phyloP scores from a whole-genome alignment of 2,797 vertebrate species.

The Poecile montanus region DNA sequence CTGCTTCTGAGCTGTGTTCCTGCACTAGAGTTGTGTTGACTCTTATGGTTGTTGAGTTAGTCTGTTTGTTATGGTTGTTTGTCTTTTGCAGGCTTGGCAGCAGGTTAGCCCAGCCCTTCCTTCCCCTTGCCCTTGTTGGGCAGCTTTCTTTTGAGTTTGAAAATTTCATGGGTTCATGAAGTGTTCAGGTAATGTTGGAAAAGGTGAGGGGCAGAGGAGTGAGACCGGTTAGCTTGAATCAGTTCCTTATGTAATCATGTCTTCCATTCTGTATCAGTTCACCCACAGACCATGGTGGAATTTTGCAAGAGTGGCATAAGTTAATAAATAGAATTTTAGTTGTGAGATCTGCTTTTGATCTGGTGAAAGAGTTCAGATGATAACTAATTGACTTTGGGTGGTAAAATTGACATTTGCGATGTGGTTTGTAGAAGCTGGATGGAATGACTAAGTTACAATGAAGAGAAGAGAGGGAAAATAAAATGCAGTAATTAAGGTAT shows the following conservation, averaged over 20 bases:
- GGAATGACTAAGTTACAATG: neutral
- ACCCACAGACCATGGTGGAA: neutral
- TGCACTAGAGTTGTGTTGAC: fast-evolving
- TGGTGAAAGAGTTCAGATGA: neutral
- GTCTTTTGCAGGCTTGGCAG: neutral
- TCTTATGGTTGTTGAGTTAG: neutral
- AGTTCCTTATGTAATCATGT: neutral
- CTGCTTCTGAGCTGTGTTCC: neutral
- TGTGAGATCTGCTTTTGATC: neutral
- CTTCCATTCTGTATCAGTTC: neutral
- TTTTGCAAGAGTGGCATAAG: neutral
- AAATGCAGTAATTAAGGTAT: neutral
- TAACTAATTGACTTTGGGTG: neutral
- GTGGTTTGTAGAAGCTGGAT: neutral
- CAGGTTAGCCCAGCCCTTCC: neutral
- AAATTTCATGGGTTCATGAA: neutral
- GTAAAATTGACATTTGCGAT: neutral
- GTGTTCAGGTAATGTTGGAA: neutral
- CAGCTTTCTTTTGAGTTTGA: neutral
- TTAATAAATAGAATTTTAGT: neutral
- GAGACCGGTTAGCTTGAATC: neutral
- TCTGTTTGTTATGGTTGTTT: neutral
- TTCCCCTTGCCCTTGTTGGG: neutral
- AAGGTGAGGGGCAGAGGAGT: neutral
- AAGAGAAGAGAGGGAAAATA: neutral